Conservation (phyloP, 2,113 vertebrate species). For the Podilymbus podiceps region DNA sequence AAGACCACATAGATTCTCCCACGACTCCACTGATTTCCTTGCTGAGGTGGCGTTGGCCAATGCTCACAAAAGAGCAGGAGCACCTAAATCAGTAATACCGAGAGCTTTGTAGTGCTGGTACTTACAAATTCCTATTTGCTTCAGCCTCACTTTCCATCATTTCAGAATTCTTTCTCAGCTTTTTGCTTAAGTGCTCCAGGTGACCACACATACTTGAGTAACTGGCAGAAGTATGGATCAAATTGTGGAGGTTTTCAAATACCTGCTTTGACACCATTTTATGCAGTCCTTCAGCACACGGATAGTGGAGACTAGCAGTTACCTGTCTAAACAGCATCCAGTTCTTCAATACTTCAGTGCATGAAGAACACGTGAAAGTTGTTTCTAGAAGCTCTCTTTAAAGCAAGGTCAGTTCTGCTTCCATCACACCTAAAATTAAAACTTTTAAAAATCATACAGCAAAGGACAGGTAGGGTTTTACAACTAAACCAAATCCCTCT, state of each 20-base stretch:
- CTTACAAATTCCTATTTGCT: neutral
- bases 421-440: neutral
- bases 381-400: neutral
- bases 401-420: neutral
- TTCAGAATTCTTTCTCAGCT: neutral
- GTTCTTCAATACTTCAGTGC: neutral
- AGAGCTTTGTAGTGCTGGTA: neutral
- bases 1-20: neutral
- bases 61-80: rapidly evolving
- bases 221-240: neutral
- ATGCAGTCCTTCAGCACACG: neutral
- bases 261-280: neutral
- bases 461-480: neutral
- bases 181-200: neutral
- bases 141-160: neutral
- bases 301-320: neutral
- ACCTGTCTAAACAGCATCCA: neutral
- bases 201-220: neutral
- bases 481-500: neutral
- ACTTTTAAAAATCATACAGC: neutral
- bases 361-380: neutral
- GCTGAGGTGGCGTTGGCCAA: neutral
- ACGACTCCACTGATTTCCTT: neutral
- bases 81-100: neutral
- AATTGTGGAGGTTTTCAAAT: neutral